Conservation (phyloP, 1,140 invertebrate genomes). For the Aphelinus atriplicis region DNA sequence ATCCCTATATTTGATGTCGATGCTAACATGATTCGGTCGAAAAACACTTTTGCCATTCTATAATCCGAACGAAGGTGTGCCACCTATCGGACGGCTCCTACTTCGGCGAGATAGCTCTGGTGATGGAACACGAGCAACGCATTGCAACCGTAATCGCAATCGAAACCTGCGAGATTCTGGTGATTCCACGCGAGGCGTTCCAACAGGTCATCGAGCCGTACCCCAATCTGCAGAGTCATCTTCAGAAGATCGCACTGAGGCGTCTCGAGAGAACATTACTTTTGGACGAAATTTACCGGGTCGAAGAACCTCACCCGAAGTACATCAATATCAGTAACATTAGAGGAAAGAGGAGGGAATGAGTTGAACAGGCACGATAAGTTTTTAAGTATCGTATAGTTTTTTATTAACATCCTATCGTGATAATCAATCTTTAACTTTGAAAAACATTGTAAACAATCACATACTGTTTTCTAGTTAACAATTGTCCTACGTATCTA, state of each 20-base stretch:
- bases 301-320: background rate
- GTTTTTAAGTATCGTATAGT: no score
- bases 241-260: conserved; percentile 53
- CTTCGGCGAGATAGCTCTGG: conserved; percentile 62
- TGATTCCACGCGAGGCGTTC: conserved; percentile 64
- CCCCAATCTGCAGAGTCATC: conserved; percentile 50
- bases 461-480: no score
- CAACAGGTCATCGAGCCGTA: conserved; percentile 50
- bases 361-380: background rate
- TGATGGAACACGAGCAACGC: conserved; percentile 66
- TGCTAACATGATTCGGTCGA: conserved; percentile 8
- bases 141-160: conserved; percentile 66
- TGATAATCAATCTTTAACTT: no score
- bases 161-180: conserved; percentile 68
- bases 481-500: no score
- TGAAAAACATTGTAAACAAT: no score
- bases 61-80: conserved; percentile 48
- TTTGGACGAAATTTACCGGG: conserved; percentile 37
- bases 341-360: conserved; percentile 12
- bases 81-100: conserved; percentile 59
- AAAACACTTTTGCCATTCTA: background rate
- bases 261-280: conserved; percentile 44
- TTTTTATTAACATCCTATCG: no score
- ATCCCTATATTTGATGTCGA: no score
- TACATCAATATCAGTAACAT: conserved; percentile 52